Percentiles rank a stretch among this genome's conserved stretches.
phyloP scores from a whole-genome alignment of 2,888 invertebrate genomes.

The Heliconius cydno region DNA sequence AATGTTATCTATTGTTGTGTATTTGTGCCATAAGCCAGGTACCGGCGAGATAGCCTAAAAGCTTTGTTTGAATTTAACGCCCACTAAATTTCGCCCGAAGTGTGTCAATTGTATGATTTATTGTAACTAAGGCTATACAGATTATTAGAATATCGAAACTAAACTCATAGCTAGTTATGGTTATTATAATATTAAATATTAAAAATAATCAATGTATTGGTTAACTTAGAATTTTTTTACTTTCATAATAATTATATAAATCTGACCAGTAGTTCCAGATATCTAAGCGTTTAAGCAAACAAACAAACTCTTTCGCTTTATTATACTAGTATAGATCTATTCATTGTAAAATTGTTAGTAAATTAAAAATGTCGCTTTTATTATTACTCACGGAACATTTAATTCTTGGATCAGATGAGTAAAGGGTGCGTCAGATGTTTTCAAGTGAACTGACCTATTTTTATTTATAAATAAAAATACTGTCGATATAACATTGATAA shows the following conservation, averaged over 20 bases:
- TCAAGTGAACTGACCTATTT: conserved; percentile 15
- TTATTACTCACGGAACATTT: neutral
- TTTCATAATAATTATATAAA: too few relatives aligned
- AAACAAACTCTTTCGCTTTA: too few relatives aligned
- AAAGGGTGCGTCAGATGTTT: conserved; percentile 17
- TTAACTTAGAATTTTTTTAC: neutral
- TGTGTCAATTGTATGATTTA: conserved; percentile 3
- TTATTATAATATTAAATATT: neutral
- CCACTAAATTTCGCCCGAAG: conserved; percentile 5
- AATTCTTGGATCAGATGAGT: conserved; percentile 2
- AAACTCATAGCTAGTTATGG: neutral
- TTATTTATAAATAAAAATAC: conserved; percentile 12
- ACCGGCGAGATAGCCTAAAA: neutral
- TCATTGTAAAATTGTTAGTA: too few relatives aligned
- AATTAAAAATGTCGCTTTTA: neutral
- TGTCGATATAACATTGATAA: conserved; percentile 7
- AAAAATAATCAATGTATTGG: neutral
- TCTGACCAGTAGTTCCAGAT: too few relatives aligned
- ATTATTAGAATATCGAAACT: neutral
- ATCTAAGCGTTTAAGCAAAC: too few relatives aligned
- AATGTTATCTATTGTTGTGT: conserved; percentile 8
- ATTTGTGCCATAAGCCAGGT: conserved; percentile 11
- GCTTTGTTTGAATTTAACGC: conserved; percentile 16
- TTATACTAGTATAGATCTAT: too few relatives aligned
- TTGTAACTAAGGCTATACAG: neutral